phyloP scores from a whole-genome alignment of 2,113 vertebrate genomes.

The Edolisoma coerulescens region DNA sequence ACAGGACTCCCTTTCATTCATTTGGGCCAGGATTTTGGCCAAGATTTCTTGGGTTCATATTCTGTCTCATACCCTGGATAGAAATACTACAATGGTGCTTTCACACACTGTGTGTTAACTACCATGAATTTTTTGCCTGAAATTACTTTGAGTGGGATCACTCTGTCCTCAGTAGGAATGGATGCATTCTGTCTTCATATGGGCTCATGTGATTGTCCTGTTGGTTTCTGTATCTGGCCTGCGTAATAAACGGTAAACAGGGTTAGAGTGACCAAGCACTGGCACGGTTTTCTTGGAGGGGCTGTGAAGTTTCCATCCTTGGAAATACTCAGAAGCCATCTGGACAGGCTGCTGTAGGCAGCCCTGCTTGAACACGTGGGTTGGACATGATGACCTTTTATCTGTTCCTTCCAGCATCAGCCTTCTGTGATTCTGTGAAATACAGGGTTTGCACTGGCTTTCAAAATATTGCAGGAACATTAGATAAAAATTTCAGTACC shows the following conservation, averaged over 20 bases:
- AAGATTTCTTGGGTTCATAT: background rate
- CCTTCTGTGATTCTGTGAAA: background rate
- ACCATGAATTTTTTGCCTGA: background rate
- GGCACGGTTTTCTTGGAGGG: background rate
- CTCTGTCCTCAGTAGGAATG: background rate
- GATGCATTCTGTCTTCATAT: background rate
- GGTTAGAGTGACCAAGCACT: background rate
- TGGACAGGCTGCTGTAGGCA: background rate
- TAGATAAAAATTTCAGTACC: background rate
- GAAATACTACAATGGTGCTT: background rate
- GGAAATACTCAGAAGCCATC: background rate
- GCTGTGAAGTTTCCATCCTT: background rate
- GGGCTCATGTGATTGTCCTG: background rate
- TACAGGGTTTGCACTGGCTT: background rate
- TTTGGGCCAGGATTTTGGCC: background rate
- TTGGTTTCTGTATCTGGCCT: background rate
- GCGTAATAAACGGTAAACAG: background rate
- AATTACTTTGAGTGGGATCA: background rate
- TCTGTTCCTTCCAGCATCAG: background rate
- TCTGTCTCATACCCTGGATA: background rate
- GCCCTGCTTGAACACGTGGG: background rate
- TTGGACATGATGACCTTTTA: background rate
- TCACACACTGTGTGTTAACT: background rate
- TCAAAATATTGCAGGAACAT: background rate
- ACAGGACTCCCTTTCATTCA: background rate